Evolutionary conservation across 2,113 vertebrate genomes (phyloP), one percentile per base, ranked within the genome.

Genomic region (Spermophilus dauricus): DNA sequence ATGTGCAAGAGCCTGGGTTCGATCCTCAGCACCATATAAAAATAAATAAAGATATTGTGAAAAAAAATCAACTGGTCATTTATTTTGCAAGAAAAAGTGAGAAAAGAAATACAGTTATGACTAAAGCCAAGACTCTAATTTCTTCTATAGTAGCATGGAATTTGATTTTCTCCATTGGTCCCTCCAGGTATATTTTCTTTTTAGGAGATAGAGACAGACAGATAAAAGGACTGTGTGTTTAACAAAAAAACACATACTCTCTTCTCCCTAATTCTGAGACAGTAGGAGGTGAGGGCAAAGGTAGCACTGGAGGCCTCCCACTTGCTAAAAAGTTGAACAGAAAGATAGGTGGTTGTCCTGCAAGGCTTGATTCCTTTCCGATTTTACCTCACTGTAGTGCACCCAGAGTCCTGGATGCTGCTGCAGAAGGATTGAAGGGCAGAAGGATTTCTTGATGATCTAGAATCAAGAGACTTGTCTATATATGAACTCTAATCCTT

Each of bases 41-140:
- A 45, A 45, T 45, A 45, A 45, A 45, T 45, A 45, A 45, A 45
- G 45, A 45, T 45, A 45, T 45, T 45, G 45, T 9, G 42, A 45
- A 45, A 45, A 93, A 95, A 93, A 95, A 82, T 88, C 53, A 91
- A 26, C 32, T 86, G 78, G 77, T 39, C 37, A 69, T 81, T 77
- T 82, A 58, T 86, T 94, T 86, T 70, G 11, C 16, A 34, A 87
- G 73, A 84, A 95, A 90, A 63, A 67, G 5, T 67, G 26, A 80
- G n/a, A 77, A 81, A 28, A 26, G 70, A 84, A 87, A 37, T 75
- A 63, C 28, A 82, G 70, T 89, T 85, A 48, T 82, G 12, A 82
- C 63, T 58, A 53, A 85, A 92, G 37, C 24, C 28, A 58, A 96
- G 45, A 16, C n/a, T 83, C 51, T 88, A 32, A 42, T 93, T 92